Evolutionary conservation across 1,140 invertebrate species (phyloP), one percentile per base, ranked within the genome.

Genomic region (Odontomachus brunneus): DNA sequence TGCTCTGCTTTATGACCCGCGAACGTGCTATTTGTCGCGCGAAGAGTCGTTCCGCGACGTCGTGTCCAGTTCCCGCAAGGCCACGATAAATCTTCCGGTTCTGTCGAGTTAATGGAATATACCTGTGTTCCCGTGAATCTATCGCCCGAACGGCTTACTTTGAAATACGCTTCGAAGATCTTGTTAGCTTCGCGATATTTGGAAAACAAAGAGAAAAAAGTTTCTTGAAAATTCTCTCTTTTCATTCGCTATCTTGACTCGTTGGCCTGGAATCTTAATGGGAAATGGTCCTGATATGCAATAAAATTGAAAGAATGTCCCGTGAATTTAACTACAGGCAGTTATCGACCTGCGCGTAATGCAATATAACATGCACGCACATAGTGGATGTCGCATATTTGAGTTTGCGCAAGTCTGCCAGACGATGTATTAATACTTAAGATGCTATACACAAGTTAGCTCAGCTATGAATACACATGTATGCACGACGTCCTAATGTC

Each of bases 1-100:
- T 38, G n/a, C 60, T 44, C 38, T 63, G 60, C 15, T 63, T 63
- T 63, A 63, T 63, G 14, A 63, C 29, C 60, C 29, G 29, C 60
- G 15, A 63, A 63, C 17, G 29, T 63, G 11, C 59, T 17, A 29
- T 62, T 62, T n/a, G n/a, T 33, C 33, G 29, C 1, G 29, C 26
- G 29, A 4, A 38, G 29, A 38, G 5, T 55, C 53, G 53, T 19
- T 9, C n/a, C 7, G n/a, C 53, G n/a, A 55, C 38, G 38, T 44
- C 38, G 38, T 44, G 38, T 44, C 38, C 38, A 7, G 38, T 7
- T 44, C 29, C 2, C 29, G 29, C 29, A 33, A n/a, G 9, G 12
- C 22, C 12, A 15, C 26, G 17, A 48, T 44, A 63, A 38, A 74
- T 74, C 17, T 60, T 74, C 24, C 33, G 60, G 22, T 11, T 26